Conservation (phyloP, 2,113 vertebrate genomes). For the Xiphorhynchus elegans region DNA sequence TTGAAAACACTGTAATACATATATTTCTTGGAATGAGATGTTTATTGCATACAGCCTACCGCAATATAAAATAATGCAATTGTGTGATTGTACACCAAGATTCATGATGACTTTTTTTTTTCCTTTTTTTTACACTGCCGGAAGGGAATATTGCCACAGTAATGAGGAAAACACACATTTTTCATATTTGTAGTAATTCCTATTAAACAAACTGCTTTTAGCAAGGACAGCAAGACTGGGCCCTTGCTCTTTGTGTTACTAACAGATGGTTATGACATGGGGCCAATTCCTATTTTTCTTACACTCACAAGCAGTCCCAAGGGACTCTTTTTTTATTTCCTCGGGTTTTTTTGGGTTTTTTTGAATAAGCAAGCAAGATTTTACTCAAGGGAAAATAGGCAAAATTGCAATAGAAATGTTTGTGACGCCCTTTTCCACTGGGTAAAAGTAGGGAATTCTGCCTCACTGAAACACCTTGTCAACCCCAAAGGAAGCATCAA, state of each 20-base stretch:
- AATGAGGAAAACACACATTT: conserved; percentile 49
- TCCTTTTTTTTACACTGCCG: not conserved
- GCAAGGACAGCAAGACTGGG: not conserved
- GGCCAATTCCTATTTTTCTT: conserved; percentile 39
- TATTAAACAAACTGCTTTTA: conserved; percentile 52
- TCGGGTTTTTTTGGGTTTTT: not conserved
- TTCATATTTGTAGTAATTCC: conserved; percentile 26
- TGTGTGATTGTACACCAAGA: not conserved
- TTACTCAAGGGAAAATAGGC: conserved; percentile 19
- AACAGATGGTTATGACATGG: conserved; percentile 54
- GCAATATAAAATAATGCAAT: not conserved
- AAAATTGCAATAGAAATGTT: not conserved
- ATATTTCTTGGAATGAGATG: conserved; percentile 30
- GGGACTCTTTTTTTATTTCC: not conserved
- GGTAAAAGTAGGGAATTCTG: not conserved
- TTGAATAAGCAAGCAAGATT: conserved; percentile 19
- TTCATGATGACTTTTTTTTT: not conserved
- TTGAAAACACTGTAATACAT: conserved; percentile 3
- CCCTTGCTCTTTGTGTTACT: conserved; percentile 25
- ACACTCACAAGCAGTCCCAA: conserved; percentile 14
- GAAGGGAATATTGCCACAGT: conserved; percentile 17
- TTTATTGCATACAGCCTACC: conserved; percentile 8
- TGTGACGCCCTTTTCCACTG: not conserved
- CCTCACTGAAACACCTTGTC: not conserved
- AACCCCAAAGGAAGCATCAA: not conserved